Percentiles rank a stretch among this genome's conserved stretches.
Evolutionary conservation across 2,113 vertebrate species (phyloP).

Genomic region (Hippocampus mohnikei): DNA sequence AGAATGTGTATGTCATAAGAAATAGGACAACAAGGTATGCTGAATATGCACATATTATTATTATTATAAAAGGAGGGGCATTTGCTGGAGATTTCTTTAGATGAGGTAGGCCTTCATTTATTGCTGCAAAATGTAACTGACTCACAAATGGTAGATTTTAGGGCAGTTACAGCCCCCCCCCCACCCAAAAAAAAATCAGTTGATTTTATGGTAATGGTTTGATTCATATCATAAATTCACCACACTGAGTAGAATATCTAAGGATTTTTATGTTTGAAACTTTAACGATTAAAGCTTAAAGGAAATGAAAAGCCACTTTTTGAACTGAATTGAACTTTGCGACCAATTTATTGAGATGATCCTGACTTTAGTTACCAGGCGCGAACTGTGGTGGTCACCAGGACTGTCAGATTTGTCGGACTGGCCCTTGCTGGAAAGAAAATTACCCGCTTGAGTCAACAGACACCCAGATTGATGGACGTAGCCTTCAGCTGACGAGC

Average conservation of each 20-base stretch:
- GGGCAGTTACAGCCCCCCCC: background rate
- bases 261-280: too few relatives aligned
- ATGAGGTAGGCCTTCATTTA: too few relatives aligned
- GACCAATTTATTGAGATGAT: background rate
- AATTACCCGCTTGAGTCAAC: constrained; percentile 59
- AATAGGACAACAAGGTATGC: constrained; percentile 33
- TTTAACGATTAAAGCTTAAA: too few relatives aligned
- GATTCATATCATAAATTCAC: too few relatives aligned
- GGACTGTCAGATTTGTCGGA: background rate
- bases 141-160: too few relatives aligned
- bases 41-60: background rate
- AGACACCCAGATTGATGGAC: constrained; percentile 48
- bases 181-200: background rate
- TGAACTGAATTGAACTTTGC: background rate
- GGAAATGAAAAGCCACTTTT: background rate
- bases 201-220: too few relatives aligned
- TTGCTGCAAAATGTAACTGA: background rate
- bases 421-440: constrained; percentile 34
- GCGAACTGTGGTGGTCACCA: background rate
- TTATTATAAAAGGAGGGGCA: constrained; percentile 21
- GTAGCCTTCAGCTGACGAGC: constrained; percentile 63
- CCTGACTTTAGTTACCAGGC: background rate
- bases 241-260: too few relatives aligned
- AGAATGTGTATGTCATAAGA: constrained; percentile 52
- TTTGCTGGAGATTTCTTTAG: constrained; percentile 18